These are phyloP conservation scores for Chamaea fasciata DNA, from an alignment of 2,113 vertebrate genomes.

Conservation along the genomic window DNA sequence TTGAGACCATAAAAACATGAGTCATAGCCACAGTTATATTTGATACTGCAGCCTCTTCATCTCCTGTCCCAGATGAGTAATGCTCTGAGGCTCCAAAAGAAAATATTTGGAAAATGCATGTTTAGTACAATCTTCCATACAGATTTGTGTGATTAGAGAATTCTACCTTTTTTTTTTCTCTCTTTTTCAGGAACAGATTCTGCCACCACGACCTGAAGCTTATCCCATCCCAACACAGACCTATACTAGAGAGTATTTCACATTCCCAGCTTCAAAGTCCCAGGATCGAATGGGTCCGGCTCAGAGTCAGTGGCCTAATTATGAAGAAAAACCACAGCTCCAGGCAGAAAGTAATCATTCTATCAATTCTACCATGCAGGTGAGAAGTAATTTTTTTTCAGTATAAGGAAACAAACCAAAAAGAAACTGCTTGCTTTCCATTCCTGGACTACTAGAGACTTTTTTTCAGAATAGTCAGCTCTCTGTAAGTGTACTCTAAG, in stretches of 20 bases:
- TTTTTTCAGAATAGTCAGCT: neutral
- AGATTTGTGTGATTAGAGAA: neutral
- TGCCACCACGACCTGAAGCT: slow-evolving; percentile 86
- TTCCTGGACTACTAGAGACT: neutral
- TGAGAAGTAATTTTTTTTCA: slow-evolving; percentile 52
- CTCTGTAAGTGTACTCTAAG: neutral
- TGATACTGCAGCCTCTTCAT: neutral
- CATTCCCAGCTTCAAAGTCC: slow-evolving; percentile 91
- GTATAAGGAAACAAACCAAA: neutral
- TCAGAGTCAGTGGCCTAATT: slow-evolving; percentile 83
- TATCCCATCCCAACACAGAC: slow-evolving; percentile 98
- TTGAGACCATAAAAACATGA: neutral
- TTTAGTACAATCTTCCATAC: neutral
- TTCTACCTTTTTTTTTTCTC: neutral
- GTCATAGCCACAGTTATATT: neutral
- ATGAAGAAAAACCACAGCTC: slow-evolving; percentile 80
- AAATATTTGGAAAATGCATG: neutral
- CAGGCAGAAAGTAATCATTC: slow-evolving; percentile 76
- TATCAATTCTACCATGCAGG: slow-evolving; percentile 81
- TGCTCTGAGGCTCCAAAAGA: neutral
- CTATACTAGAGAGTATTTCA: slow-evolving; percentile 95
- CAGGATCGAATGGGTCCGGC: slow-evolving; percentile 86
- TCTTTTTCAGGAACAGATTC: slow-evolving; percentile 81
- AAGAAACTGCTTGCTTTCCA: neutral
- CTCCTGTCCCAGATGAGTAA: neutral